Percentiles rank a stretch among this genome's conserved stretches.
phyloP scores from a whole-genome alignment of 2,888 invertebrate genomes.

The Cremastinae sp. region DNA sequence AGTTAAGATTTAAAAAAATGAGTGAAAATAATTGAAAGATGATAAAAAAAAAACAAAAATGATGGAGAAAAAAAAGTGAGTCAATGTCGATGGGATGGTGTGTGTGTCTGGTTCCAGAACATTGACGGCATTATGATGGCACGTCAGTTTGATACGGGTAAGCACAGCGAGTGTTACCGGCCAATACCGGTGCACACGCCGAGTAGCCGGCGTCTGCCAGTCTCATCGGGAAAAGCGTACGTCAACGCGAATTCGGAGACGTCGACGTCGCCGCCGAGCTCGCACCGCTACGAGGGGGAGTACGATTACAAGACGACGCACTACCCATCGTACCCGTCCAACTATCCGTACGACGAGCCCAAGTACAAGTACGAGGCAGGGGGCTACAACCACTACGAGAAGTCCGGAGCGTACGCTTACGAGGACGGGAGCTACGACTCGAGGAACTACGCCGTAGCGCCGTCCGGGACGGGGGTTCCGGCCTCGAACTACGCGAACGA shows the following conservation, averaged over 20 bases:
- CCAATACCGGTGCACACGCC: slow-evolving; percentile 78
- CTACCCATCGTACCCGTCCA: slow-evolving; percentile 79
- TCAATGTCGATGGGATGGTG: slow-evolving; percentile 78
- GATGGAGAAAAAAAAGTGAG: slow-evolving; percentile 67
- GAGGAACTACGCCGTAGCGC: slow-evolving; percentile 65
- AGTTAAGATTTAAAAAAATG: slow-evolving; percentile 22
- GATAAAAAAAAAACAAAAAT: slow-evolving; percentile 32
- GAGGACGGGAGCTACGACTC: slow-evolving; percentile 71
- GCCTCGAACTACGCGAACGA: slow-evolving; percentile 68
- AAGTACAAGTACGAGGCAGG: slow-evolving; percentile 75
- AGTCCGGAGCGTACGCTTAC: slow-evolving; percentile 67
- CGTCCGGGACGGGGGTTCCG: slow-evolving; percentile 48
- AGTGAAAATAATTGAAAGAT: slow-evolving; percentile 40
- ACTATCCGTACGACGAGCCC: slow-evolving; percentile 78
- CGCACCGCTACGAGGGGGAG: slow-evolving; percentile 73
- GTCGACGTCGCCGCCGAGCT: slow-evolving; percentile 63
- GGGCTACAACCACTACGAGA: slow-evolving; percentile 70
- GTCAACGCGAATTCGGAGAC: slow-evolving; percentile 73
- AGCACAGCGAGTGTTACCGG: slow-evolving; percentile 78
- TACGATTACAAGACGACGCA: slow-evolving; percentile 79
- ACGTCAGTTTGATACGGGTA: slow-evolving; percentile 79
- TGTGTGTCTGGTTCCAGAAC: slow-evolving; percentile 80
- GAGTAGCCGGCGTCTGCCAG: slow-evolving; percentile 75
- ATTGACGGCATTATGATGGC: slow-evolving; percentile 80
- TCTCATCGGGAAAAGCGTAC: slow-evolving; percentile 72